Base-by-base conservation (phyloP, 2,888 invertebrate species). In the Atherix ibis region DNA sequence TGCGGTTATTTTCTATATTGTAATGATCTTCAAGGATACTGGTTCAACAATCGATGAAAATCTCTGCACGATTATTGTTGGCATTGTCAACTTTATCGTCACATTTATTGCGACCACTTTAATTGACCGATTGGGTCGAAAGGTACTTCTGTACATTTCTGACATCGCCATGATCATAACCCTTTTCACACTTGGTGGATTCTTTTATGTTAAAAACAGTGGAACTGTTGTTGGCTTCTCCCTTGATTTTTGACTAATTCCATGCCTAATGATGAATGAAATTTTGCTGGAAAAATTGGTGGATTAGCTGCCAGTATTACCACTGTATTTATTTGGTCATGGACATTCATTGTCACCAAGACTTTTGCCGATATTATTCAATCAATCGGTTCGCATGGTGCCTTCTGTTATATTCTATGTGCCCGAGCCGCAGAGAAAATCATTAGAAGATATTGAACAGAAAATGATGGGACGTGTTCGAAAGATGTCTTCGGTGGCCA, bases 1-100 rank as follows among this genome's bases (percentile, higher is more conserved):
- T 57, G 92, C 91, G 8, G 81, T 95, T 27, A 88, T 95, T 52
- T 94, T 94, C 59, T 94, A 92, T 53, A 84, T 91, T 4, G 79
- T 78, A 6, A 64, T 67, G 28, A 92, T 95, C 41, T 92, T 94
- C 58, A 64, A 77, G 63, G 73, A 74, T 55, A 77, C 91, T 15
- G 88, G 85, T 18, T 83, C 84, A 46, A 68, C 70, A 10, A 71
- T 88, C 35, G 74, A 85, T 51, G 71, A 75, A 48, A 76, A 81
- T 53, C 40, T 79, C 15, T 75, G 81, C 43, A 81, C 88, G 31
- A 84, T 89, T 32, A 79, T 91, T 42, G 77, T 94, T 18, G 92
- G 89, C 13, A 53, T 79, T 18, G 91, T 92, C 1, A 94, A 94
- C 55, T 85, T 94, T 49, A 59, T 76, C 17, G 83, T 89, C 4